Evolutionary conservation across 2,113 vertebrate species (phyloP), one percentile per base, ranked within the genome.

Genomic region (Chamaetylas fuelleborni): DNA sequence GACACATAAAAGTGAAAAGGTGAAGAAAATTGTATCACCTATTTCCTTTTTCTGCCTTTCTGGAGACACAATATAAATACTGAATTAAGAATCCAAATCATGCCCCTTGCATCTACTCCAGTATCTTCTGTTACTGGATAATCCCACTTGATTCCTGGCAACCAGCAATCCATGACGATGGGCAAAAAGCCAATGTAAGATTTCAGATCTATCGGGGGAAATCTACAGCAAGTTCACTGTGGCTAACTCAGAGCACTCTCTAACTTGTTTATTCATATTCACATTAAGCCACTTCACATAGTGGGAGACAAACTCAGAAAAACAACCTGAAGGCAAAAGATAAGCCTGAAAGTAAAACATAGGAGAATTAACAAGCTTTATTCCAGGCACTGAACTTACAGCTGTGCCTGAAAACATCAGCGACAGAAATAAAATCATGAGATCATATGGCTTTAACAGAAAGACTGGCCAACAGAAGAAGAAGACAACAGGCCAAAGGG

Each of bases 261-360:
- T 79, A 66, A 88, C 66, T 88, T 76, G 58, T 54, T 95, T 45
- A 83, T 69, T 88, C 62, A 56, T 20, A 61, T 72, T 72, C 62
- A 83, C 9, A 80, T 91, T 61, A 72, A 86, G 76, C 20, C 19
- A 54, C 48, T 83, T 83, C 26, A 65, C n/a, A 47, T 6, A 81
- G 20, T 20, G 17, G 53, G 36, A 92, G 24, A 60, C 33, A 88
- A 88, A 83, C 9, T 51, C 7, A 1, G n/a, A 83, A 86, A 86
- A 95, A 91, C 28, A 89, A 86, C 81, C 81, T 48, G 36, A 93
- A 93, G 77, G 84, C 72, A 91, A 81, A 88, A 94, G 47, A 34
- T n/a, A 81, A 91, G 19, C 24, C 56, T 70, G 60, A 50, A 81
- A 89, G 31, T 38, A 72, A 92, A 89, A 51, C 38, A 48, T 0